These are phyloP conservation scores for Monochamus alternatus DNA, from an alignment of 2,888 invertebrate genomes.

Conservation along the genomic window DNA sequence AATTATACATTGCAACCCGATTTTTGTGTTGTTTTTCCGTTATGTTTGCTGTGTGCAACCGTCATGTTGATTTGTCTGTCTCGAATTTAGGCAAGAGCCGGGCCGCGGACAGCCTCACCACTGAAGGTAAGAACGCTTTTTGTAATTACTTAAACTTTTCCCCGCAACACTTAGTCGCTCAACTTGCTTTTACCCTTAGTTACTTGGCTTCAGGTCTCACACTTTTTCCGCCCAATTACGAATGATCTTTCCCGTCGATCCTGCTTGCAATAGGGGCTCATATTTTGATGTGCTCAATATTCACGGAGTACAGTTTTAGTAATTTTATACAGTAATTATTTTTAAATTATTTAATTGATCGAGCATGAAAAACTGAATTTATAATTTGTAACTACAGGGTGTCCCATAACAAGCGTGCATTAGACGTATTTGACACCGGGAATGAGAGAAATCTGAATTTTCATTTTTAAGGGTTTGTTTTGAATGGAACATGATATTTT, in stretches of 20 bases:
- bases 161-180: slow-evolving; percentile 50
- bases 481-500: too few species aligned
- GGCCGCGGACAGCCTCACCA: slow-evolving; percentile 79
- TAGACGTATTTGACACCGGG: too few species aligned
- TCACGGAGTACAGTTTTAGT: not conserved
- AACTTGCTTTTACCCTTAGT: slow-evolving; percentile 45
- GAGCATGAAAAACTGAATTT: too few species aligned
- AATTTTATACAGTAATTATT: not conserved
- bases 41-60: slow-evolving; percentile 61
- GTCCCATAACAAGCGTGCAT: too few species aligned
- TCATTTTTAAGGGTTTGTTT: too few species aligned
- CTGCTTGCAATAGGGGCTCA: slow-evolving; percentile 33
- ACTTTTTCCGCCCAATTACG: slow-evolving; percentile 8
- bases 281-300: not conserved
- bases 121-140: slow-evolving; percentile 77
- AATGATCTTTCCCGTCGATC: slow-evolving; percentile 9
- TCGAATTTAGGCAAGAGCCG: slow-evolving; percentile 79
- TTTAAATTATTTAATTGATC: too few species aligned
- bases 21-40: slow-evolving; percentile 42
- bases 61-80: slow-evolving; percentile 68
- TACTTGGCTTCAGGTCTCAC: slow-evolving; percentile 20
- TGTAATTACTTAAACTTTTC: slow-evolving; percentile 41
- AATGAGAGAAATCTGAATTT: too few species aligned
- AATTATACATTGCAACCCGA: slow-evolving; percentile 15
- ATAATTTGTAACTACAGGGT: too few species aligned